phyloP scores from a whole-genome alignment of 92 coral and sea anemone species.

The Porites lobata region DNA sequence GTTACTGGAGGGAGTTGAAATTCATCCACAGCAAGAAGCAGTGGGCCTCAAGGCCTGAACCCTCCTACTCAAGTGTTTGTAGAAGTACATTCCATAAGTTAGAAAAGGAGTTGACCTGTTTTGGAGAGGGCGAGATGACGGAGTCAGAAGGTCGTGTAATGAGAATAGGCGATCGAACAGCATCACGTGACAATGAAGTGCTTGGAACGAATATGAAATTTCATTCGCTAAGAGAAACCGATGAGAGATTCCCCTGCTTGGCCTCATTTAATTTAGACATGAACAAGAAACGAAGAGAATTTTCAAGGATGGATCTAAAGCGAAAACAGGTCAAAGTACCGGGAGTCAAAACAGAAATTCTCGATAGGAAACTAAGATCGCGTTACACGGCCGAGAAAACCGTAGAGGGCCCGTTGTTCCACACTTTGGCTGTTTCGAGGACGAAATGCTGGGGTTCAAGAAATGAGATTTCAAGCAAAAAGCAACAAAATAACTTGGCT shows the following conservation, averaged over 20 bases:
- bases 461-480: constrained; percentile 68
- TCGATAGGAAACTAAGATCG: constrained; percentile 50
- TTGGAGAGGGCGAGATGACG: neutral
- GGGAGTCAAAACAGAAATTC: constrained; percentile 57
- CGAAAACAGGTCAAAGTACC: constrained; percentile 75
- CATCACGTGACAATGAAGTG: neutral
- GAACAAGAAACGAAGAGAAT: constrained; percentile 35
- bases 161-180: too few species aligned
- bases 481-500: constrained; percentile 15
- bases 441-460: constrained; percentile 61
- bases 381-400: constrained; percentile 36
- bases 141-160: constrained; percentile 4
- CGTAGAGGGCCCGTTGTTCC: constrained; percentile 59
- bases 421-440: constrained; percentile 51
- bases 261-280: neutral
- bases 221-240: neutral
- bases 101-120: constrained; percentile 8
- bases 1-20: constrained; percentile 82
- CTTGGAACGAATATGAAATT: neutral
- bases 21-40: constrained; percentile 29
- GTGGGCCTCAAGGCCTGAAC: neutral
- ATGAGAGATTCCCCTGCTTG: neutral
- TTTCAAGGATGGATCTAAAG: constrained; percentile 61
- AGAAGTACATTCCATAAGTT: neutral
- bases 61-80: neutral